Base-by-base conservation (phyloP, 2,113 vertebrate species). In the Calidris pygmaea region DNA sequence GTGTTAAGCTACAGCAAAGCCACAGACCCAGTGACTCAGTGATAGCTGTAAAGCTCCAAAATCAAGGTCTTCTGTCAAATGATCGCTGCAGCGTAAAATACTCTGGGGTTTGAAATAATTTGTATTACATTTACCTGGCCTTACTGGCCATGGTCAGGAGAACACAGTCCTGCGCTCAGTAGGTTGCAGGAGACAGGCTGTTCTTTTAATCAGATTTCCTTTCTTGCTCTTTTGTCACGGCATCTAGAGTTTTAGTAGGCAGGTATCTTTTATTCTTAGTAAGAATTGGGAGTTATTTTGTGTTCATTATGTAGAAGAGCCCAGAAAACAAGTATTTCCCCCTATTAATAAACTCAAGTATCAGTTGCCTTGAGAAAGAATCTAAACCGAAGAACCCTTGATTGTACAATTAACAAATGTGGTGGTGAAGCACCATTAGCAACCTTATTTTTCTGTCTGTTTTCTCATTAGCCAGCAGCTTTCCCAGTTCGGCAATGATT, bases 161-260 rank as follows among this genome's bases (percentile, higher is more conserved):
- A 76, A 80, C 16, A 43, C 18, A 58, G 29, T 29, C 1, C 0
- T 22, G 34, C 0, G 1, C 27, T 66, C 32, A 22, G 18, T 30
- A 5, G 52, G 10, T 26, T 91, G 37, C 59, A 81, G 35, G 35
- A 81, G 52, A 72, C 93, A 65, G 10, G 11, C 27, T 87, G 32
- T 39, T 81, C n/a, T 85, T 88, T 65, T 24, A 75, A 53, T 15
- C 7, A 21, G 47, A 48, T 71, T 90, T 74, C 30, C 27, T 75
- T 67, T 74, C 27, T 50, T 47, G 22, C 76, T 85, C 34, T 82
- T 85, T 58, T 74, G 47, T 58, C 19, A 32, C 0, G 1, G 55
- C 53, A 50, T 34, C 37, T 53, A n/a, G n/a, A n/a, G n/a, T 84
- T 82, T 60, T 29, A 71, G 59, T 14, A 66, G 47, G 41, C 43